These are phyloP conservation scores for Cisticola juncidis DNA, from an alignment of 2,113 vertebrate species.

Conservation along the genomic window DNA sequence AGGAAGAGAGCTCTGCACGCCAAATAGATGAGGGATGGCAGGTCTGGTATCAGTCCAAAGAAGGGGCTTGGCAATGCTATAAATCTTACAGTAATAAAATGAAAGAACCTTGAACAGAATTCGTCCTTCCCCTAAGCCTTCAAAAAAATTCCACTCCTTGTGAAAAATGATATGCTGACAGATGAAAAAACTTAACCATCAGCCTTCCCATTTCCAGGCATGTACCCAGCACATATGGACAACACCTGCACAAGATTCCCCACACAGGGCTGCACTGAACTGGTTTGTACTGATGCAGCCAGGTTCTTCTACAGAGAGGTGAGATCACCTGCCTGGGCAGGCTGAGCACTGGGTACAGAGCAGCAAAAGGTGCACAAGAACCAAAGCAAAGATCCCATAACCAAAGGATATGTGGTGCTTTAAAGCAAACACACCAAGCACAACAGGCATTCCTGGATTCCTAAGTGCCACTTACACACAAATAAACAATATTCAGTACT, in stretches of 20 bases:
- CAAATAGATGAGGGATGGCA: constrained; percentile 12
- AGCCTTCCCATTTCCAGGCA: constrained; percentile 20
- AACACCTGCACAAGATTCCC: constrained; percentile 10
- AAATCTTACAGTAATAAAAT: constrained; percentile 49
- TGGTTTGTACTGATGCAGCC: not conserved
- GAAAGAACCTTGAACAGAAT: constrained; percentile 38
- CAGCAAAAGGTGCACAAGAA: not conserved
- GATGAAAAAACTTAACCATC: constrained; percentile 26
- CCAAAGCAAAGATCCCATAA: not conserved
- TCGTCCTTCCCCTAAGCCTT: constrained; percentile 27
- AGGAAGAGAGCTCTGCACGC: not conserved
- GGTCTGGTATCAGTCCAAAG: constrained; percentile 29
- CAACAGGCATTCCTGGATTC: not conserved
- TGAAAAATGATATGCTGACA: constrained; percentile 49
- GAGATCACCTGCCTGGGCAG: not conserved
- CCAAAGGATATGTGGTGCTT: not conserved
- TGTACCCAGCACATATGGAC: constrained; percentile 29
- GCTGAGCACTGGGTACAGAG: not conserved
- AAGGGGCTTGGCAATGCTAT: constrained; percentile 18
- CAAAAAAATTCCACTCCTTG: constrained; percentile 45
- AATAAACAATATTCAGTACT: constrained; percentile 20
- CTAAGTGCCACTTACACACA: not conserved
- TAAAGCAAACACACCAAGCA: not conserved
- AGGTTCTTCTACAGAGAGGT: not conserved
- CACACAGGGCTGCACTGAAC: not conserved